These are phyloP conservation scores for Platycheirus rosarum DNA, from an alignment of 2,888 invertebrate genomes.

Conservation along the genomic window DNA sequence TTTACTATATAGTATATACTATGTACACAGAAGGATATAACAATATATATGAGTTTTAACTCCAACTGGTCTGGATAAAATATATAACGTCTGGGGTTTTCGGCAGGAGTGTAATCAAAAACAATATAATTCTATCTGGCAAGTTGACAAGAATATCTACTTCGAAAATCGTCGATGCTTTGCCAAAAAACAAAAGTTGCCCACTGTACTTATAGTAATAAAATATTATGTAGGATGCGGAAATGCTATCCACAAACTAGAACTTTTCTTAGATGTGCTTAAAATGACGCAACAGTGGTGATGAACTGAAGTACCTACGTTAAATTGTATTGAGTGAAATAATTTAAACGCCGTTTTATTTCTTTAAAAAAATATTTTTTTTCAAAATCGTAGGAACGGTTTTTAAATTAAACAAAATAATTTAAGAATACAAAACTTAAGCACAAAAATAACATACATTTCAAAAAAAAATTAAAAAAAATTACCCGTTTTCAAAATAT, in stretches of 20 bases:
- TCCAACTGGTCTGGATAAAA: slow-evolving; percentile 38
- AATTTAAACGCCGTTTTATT: too few relatives aligned
- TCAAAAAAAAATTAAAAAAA: too few relatives aligned
- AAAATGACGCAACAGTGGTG: slow-evolving; percentile 58
- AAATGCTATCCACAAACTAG: slow-evolving; percentile 33
- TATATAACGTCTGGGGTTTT: slow-evolving; percentile 37
- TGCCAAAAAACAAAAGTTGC: not conserved
- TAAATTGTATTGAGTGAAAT: too few relatives aligned
- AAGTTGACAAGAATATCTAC: slow-evolving; percentile 67
- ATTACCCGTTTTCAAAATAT: too few relatives aligned
- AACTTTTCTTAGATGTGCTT: slow-evolving; percentile 45
- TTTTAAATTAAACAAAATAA: too few relatives aligned
- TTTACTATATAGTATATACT: slow-evolving; percentile 32
- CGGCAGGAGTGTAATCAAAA: slow-evolving; percentile 60
- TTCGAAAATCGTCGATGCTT: slow-evolving; percentile 42
- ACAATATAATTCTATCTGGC: slow-evolving; percentile 64
- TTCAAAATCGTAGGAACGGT: too few relatives aligned
- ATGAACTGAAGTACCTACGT: too few relatives aligned
- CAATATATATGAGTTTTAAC: slow-evolving; percentile 33
- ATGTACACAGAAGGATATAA: too few relatives aligned
- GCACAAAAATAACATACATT: too few relatives aligned
- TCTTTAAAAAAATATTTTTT: too few relatives aligned
- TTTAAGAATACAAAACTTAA: too few relatives aligned
- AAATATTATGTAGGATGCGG: slow-evolving; percentile 30
- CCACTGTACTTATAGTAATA: not conserved